phyloP scores from a whole-genome alignment of 2,113 vertebrate species.

The Atractosteus spatula region DNA sequence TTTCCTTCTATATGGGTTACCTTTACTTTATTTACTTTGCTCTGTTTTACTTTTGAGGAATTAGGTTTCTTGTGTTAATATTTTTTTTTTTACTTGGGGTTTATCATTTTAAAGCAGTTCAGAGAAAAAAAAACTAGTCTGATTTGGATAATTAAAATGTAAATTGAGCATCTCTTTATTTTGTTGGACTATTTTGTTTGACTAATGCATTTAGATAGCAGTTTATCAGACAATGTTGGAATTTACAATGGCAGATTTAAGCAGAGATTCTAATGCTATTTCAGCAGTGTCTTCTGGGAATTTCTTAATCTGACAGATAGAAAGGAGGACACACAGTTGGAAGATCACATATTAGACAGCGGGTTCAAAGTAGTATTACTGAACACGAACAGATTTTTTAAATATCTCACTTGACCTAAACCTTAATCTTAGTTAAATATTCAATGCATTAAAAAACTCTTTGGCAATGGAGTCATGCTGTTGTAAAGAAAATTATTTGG shows the following conservation, averaged over 20 bases:
- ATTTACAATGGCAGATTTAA: constrained; percentile 12
- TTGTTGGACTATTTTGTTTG: constrained; percentile 6
- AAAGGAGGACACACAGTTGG: constrained; percentile 11
- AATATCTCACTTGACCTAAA: not conserved
- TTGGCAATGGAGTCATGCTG: too few relatives aligned
- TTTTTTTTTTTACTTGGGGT: not conserved
- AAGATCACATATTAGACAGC: constrained; percentile 12
- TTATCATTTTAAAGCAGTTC: not conserved
- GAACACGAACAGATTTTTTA: not conserved
- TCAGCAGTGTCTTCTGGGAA: not conserved
- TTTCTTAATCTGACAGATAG: constrained; percentile 5
- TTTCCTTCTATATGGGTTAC: constrained; percentile 26
- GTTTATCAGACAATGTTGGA: not conserved
- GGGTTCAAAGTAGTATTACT: not conserved
- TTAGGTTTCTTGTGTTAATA: constrained; percentile 12
- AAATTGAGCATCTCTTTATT: constrained; percentile 15
- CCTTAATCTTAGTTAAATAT: not conserved
- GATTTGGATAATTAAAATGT: constrained; percentile 23
- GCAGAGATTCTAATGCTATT: not conserved
- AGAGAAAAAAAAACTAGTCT: not conserved
- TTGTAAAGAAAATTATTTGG: too few relatives aligned
- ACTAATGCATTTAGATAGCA: constrained; percentile 18
- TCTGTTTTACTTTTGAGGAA: constrained; percentile 1
- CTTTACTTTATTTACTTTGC: constrained; percentile 21
- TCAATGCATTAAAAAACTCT: too few relatives aligned